A percentile compares a stretch with the other conserved stretches of the same genome.
Evolutionary conservation across 2,797 vertebrate genomes (phyloP).

Genomic region (Smutsia temminckii): DNA sequence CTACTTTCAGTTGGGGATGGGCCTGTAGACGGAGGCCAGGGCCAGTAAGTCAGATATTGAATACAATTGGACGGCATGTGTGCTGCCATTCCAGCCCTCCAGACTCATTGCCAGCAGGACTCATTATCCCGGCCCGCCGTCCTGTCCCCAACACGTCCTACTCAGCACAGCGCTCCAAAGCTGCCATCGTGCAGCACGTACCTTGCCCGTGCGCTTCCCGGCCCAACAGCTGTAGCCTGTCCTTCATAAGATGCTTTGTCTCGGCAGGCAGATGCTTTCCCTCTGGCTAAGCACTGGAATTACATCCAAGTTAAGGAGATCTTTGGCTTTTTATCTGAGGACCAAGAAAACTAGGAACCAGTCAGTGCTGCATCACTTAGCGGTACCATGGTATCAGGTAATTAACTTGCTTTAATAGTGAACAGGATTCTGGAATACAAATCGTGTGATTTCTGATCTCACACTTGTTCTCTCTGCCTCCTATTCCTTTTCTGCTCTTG

Average conservation of each 20-base stretch:
- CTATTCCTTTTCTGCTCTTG: background rate
- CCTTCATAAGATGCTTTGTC: background rate
- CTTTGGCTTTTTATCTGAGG: background rate
- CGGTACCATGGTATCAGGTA: background rate
- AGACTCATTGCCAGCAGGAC: background rate
- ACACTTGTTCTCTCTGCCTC: background rate
- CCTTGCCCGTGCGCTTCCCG: background rate
- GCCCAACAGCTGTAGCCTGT: background rate
- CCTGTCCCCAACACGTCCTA: background rate
- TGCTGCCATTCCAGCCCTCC: background rate
- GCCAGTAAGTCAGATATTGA: background rate
- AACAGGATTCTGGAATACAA: conserved; percentile 9
- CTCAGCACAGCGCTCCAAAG: background rate
- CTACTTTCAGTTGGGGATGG: background rate
- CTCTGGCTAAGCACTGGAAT: background rate
- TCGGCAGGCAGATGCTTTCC: background rate
- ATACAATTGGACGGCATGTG: background rate
- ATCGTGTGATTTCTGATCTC: background rate
- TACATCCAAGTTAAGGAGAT: background rate
- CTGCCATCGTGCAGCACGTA: background rate
- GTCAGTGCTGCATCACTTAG: background rate
- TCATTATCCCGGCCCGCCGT: background rate
- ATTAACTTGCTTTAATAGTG: conserved; percentile 20
- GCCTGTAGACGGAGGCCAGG: background rate
- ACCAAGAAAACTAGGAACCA: background rate